Evolutionary conservation across 2,888 invertebrate species (phyloP), one percentile per base, ranked within the genome.

Genomic region (Ischnura elegans): DNA sequence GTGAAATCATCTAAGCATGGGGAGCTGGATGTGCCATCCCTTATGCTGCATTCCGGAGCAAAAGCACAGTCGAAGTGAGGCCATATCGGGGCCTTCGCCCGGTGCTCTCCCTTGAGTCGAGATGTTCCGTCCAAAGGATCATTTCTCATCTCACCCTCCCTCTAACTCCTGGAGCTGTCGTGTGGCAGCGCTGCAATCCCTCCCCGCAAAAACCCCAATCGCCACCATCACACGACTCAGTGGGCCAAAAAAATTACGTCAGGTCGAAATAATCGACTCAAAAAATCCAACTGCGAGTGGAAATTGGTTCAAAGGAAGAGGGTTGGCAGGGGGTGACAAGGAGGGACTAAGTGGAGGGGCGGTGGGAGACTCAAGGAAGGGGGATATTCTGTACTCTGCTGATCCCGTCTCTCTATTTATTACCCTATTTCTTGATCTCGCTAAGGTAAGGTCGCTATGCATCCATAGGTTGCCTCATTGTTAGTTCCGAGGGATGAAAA

Each of bases 191-290:
- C 85, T 16, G 43, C 43, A 10, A 10, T 0, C 29, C 87, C 21
- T n/a, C 42, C 87, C 36, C 55, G 51, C 66, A 36, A 36, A n/a
- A 19, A 25, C 55, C 45, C 2, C 36, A 45, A 90, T 61, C 55
- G 43, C 21, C 61, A 25, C n/a, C 61, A 43, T 90, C 61, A 25
- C n/a, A 43, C 90, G 51, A 61, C 43, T 36, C 90, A 66, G 43
- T 61, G 90, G 61, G 61, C 90, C 90, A 66, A 61, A 90, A 90
- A 61, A 76, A 90, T 25, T 55, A 90, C 45, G 90, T 16, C n/a
- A 43, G 61, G 90, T 43, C 61, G 61, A 90, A 90, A 90, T 90
- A 90, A 90, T 90, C 90, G 43, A 43, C n/a, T 66, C 61, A 45
- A 42, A 51, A 76, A 55, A 13, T 55, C 87, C 36, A 90, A n/a